Base-by-base conservation (phyloP, 2,888 invertebrate species). In the Alloscopus bannaensis region DNA sequence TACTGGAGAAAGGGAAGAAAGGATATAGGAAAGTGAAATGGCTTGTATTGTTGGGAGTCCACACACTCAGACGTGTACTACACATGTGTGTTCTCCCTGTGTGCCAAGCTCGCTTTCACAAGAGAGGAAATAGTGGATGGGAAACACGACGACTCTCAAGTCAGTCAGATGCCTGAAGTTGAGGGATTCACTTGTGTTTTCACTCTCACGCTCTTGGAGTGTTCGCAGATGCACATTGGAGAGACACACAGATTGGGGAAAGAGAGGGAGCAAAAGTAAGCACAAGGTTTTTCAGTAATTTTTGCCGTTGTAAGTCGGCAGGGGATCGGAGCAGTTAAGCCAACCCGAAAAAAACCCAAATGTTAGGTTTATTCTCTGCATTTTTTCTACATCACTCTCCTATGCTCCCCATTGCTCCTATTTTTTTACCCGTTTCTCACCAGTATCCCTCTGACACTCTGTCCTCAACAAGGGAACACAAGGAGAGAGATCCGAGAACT, bases 261-360 rank as follows among this genome's bases (percentile, higher is more conserved):
- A 71, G 47, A 42, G 29, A 60, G 29, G 22, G 18, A 40, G 42
- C 16, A 29, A 60, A 20, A 40, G 68, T 68, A 66, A 57, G 69
- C 69, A 76, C 69, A 62, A 36, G 60, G 52, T 42, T 62, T 78
- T 71, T 42, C 70, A 80, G 73, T 73, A 60, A 80, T 73, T 80
- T 78, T 80, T 68, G 73, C 79, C 79, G 79, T 80, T 80, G 66
- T 80, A 80, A 80, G 79, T 80, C 80, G 80, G 80, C 80, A 70
- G 75, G 75, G 75, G 73, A 80, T 80, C 80, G 80, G 80, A 80
- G 80, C 80, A 75, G 80, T 80, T 80, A 80, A 80, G 80, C 80
- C 80, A 80, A 75, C 68, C 80, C 80, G 80, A 80, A 80, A 80
- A 80, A 79, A 36, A 36, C 36, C 64, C 55, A 70, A 79, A 79